A percentile compares a stretch with the other conserved stretches of the same genome.
phyloP scores from a whole-genome alignment of 1,140 invertebrate species.

The Zaprionus nigranus region DNA sequence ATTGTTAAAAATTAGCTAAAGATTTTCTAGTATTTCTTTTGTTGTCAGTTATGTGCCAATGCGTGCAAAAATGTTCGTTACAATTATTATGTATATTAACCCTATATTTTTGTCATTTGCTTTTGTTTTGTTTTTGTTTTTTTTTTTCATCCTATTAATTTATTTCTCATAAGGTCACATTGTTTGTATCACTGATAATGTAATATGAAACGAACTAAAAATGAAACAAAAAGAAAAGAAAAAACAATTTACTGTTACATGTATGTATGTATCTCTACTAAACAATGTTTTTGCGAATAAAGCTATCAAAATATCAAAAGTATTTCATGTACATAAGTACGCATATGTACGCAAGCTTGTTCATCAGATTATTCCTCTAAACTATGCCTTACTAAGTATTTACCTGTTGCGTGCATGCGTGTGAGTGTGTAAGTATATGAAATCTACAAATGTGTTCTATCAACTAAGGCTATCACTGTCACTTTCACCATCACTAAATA shows the following conservation, averaged over 20 bases:
- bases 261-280: conserved; percentile 21
- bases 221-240: conserved; percentile 35
- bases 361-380: conserved; percentile 42
- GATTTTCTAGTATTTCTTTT: conserved; percentile 50
- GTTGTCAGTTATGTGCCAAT: conserved; percentile 62
- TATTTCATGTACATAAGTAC: conserved; percentile 29
- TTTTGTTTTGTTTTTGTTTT: conserved; percentile 13
- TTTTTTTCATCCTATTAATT: conserved; percentile 42
- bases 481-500: conserved; percentile 15
- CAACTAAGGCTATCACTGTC: conserved; percentile 45
- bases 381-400: conserved; percentile 60
- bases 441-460: conserved; percentile 36
- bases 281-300: conserved; percentile 55
- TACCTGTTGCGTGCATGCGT: conserved; percentile 50
- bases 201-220: conserved; percentile 63
- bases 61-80: conserved; percentile 72
- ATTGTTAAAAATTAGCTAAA: conserved; percentile 59
- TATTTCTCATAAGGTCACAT: conserved; percentile 75
- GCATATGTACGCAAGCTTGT: conserved; percentile 1
- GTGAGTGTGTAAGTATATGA: conserved; percentile 27
- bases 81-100: conserved; percentile 59
- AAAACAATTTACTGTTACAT: conserved; percentile 47
- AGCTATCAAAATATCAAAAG: conserved; percentile 73
- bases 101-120: conserved; percentile 55
- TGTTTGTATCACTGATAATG: conserved; percentile 77